Evolutionary conservation across 2,888 invertebrate genomes (phyloP).

Genomic region (Cordylochernes scorpioides): DNA sequence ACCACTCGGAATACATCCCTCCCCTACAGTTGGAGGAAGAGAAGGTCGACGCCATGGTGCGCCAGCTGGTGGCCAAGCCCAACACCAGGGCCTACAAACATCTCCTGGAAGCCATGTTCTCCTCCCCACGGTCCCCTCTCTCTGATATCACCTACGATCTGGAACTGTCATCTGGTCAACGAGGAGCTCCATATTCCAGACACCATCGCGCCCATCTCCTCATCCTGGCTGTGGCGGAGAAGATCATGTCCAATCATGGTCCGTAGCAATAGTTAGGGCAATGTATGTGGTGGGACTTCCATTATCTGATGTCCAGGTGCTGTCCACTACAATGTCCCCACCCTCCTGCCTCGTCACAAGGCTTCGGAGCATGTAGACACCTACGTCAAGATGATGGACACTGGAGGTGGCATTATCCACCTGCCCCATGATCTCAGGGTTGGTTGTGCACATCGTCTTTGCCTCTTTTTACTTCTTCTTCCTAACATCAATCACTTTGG

Average conservation of each 20-base stretch:
- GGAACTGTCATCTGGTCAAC: constrained; percentile 23
- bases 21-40: constrained; percentile 60
- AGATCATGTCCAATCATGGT: constrained; percentile 19
- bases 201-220: constrained; percentile 27
- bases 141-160: constrained; percentile 60
- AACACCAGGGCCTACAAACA: constrained; percentile 46
- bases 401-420: constrained; percentile 52
- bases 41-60: constrained; percentile 49
- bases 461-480: no score
- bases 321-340: constrained; percentile 33
- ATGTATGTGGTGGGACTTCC: background rate
- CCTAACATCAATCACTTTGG: no score
- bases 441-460: no score
- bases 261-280: no score
- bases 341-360: constrained; percentile 46
- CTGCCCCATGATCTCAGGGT: constrained; percentile 56
- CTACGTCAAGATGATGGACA: constrained; percentile 54
- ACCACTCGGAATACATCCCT: constrained; percentile 54
- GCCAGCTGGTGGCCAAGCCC: constrained; percentile 50
- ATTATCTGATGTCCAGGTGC: constrained; percentile 31
- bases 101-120: constrained; percentile 21
- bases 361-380: constrained; percentile 27
- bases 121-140: constrained; percentile 31
- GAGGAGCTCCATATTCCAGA: no score
- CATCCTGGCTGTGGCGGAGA: constrained; percentile 17